Evolutionary conservation across 92 coral and sea anemone genomes (phyloP).

Genomic region (Parazoanthus atlanticus): DNA sequence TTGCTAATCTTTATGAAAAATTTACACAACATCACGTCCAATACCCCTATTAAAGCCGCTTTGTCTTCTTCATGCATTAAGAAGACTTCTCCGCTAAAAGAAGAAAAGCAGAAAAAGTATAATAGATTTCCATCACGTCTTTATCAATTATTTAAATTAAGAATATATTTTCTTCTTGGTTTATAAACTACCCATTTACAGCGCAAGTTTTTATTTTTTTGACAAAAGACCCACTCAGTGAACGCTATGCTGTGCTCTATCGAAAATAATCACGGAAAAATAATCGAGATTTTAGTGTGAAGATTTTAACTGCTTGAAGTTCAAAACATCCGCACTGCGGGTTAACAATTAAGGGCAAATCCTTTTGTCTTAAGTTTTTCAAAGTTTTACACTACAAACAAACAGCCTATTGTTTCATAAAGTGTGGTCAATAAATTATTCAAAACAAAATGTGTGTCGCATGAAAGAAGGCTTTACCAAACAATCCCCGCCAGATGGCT

Average conservation of each 20-base stretch:
- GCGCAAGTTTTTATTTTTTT: not conserved
- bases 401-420: conserved; percentile 38
- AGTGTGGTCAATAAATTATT: conserved; percentile 50
- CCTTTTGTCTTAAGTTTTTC: conserved; percentile 42
- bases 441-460: conserved; percentile 43
- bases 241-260: not conserved
- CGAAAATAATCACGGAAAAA: not conserved
- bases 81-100: conserved; percentile 21
- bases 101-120: conserved; percentile 26
- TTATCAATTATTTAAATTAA: conserved; percentile 39
- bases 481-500: conserved; percentile 46
- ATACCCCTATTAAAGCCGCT: conserved; percentile 36
- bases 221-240: not conserved
- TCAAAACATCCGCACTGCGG: conserved; percentile 45
- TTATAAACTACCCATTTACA: conserved; percentile 7
- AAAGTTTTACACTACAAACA: conserved; percentile 47
- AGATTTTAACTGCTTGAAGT: conserved; percentile 33
- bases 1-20: conserved; percentile 29
- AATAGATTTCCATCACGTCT: conserved; percentile 45
- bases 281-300: not conserved
- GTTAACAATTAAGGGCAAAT: conserved; percentile 42
- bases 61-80: conserved; percentile 32
- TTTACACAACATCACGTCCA: conserved; percentile 26
- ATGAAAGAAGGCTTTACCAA: conserved; percentile 45
- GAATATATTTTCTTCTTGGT: conserved; percentile 18